Base-by-base conservation (phyloP, 2,113 vertebrate species). In the Solenodon paradoxus region DNA sequence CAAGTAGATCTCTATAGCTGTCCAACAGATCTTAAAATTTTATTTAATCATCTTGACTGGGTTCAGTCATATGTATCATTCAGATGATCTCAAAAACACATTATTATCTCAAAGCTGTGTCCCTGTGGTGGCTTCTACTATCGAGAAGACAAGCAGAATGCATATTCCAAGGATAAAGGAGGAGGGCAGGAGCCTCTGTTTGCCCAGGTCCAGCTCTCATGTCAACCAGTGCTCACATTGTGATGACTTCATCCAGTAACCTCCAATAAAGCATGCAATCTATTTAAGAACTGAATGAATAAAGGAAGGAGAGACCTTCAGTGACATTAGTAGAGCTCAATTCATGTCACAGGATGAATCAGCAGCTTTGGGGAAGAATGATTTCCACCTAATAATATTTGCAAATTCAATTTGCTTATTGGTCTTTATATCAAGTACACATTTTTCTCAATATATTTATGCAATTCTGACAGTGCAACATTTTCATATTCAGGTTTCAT, bases 401-500 rank as follows among this genome's bases (percentile, higher is more conserved):
- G n/a, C 17, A 93, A 82, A 82, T 12, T 89, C 10, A 45, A 32
- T 63, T 83, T 87, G 45, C n/a, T 77, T 81, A 69, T 19, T 81
- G 10, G 13, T 69, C 74, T 92, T 85, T 59, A 51, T 20, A 74
- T 9, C 45, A 13, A 84, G 1, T 28, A 26, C 72, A 92, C n/a
- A 94, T 42, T 81, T 80, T 80, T 63, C 63, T 92, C 75, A 86
- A 77, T 42, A 69, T 77, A 86, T 49, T 47, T 90, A 55, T 79
- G 7, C 16, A 55, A 69, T 63, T 92, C 42, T 75, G 47, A 68
- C 19, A 49, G 45, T 57, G 7, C 30, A 66, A 28, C 42, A 85
- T 59, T 79, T 28, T 81, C n/a, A 61, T 78, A 64, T 72, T 83
- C 47, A 78, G 55, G 83, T 77, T 68, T 69, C 7, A 89, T 5